Evolutionary conservation across 2,888 invertebrate genomes (phyloP), one percentile per base, ranked within the genome.

Genomic region (Machimus atricapillus): DNA sequence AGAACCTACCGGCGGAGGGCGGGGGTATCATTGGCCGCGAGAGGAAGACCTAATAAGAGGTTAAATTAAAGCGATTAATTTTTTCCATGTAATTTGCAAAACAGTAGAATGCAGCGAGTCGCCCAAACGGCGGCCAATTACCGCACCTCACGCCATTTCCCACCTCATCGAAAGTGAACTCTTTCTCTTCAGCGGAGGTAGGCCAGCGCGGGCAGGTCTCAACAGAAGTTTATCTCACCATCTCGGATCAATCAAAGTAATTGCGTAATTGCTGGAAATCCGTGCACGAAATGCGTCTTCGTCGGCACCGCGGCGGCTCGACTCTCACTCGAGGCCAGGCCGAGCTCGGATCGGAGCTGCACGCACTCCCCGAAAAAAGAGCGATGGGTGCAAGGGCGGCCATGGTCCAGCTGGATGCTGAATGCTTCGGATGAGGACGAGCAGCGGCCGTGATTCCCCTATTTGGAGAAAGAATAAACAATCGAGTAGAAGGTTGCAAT

Each of bases 401-500:
- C 66, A 12, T 16, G 81, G 43, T 74, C 74, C 85, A 43, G 40
- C 43, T 85, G 74, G 37, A n/a, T 0, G 34, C 7, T 7, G 34
- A 7, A 52, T 46, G 43, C 12, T 34, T n/a, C n/a, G 43, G 43
- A 43, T 43, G 43, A 37, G 43, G 43, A 43, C 74, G 85, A 46
- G 74, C 85, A 74, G 74, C 73, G 85, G 40, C 85, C 73, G 85
- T 85, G 85, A 85, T 85, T 85, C 85, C 85, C 85, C 37, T 74
- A 85, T 85, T 85, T 85, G 43, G 85, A 74, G 85, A 85, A 85
- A 85, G 85, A 85, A 85, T 74, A 85, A 85, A 85, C 85, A 85
- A 85, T 85, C 85, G 85, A 85, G 74, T 85, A 19, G 85, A 74
- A 85, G 85, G 85, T 52, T 85, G 85, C 74, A 85, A 85, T 85